Evolutionary conservation across 2,888 invertebrate species (phyloP), one percentile per base, ranked within the genome.

Genomic region (Miltochrista miniata): DNA sequence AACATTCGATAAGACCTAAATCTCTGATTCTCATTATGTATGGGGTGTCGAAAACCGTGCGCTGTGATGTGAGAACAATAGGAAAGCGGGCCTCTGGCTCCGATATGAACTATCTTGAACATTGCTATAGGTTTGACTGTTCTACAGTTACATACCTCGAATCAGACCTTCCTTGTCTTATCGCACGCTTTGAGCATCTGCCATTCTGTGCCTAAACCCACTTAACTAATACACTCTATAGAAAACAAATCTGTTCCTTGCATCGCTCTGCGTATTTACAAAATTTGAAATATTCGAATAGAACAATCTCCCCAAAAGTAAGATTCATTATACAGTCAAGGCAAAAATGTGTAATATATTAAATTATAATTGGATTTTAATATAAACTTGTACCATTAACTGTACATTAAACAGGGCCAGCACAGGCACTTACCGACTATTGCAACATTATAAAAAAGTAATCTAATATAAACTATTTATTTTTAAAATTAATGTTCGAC

Each of bases 361-460:
- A 73, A 74, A 60, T 54, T 59, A 62, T 61, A 68, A 61, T 54
- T 52, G 59, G 63, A 70, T 63, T 61, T 41, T 56, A 58, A 45
- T 59, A 68, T 72, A 67, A 66, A 62, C 52, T 61, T 69, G 69
- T 72, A 77, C 62, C 63, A 59, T 64, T 64, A 55, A 71, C 74
- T 81, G 79, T 81, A 81, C 81, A 83, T 81, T 75, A 68, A 76
- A 82, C 76, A 2, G 79, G 72, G 81, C 76, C 77, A 70, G 75
- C 78, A 75, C 76, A 78, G 74, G 72, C 70, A 64, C 76, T 79
- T 79, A 78, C 44, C 43, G 29, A 64, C 76, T 82, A 84, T 83
- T 82, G 85, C 79, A 86, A 85, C 79, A 65, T 78, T 72, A 76
- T 81, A 79, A 76, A 81, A 82, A 85, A 76, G 68, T 72, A 71